Base-by-base conservation (phyloP, 2,888 invertebrate species). In the Thera obeliscata region DNA sequence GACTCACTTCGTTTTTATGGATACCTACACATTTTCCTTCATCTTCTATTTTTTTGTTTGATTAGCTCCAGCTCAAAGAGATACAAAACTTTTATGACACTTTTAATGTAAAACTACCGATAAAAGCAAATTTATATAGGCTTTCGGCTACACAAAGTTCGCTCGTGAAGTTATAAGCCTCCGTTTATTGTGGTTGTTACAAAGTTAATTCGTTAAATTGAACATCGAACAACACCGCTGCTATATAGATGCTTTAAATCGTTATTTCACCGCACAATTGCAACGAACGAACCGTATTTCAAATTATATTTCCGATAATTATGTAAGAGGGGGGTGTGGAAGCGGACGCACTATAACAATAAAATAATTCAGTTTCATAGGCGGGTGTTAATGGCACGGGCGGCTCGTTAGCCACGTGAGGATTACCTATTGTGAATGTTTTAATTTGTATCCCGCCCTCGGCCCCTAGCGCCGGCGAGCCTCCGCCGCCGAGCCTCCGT, bases 391-490 rank as follows among this genome's bases (percentile, higher is more conserved):
- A 91, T 88, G 86, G 88, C 81, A 83, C 85, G 84, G 81, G 81
- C 82, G 85, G 87, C 88, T 89, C 87, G 88, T 90, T 90, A 88
- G 86, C 85, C 85, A 78, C 83, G 81, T 81, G 87, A 85, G 87
- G 89, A 91, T 91, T 88, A 89, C 87, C 87, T 89, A 90, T 90
- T 90, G 90, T 91, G 89, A 90, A 90, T 91, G 87, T 89, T 90
- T 91, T 90, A 91, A 91, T 91, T 91, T 89, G 88, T 88, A 83
- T 87, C 87, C 52, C 82, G 83, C 80, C 81, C 70, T 67, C 67
- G 70, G 62, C 68, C 80, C 79, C 79, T 76, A 64, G 62, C 67
- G 60, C 71, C 72, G 76, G 74, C 76, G 73, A 74, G 76, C 73
- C 48, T 58, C 63, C 70, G 65, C 65, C 49, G 7, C 70, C 38